phyloP scores from a whole-genome alignment of 2,797 vertebrate genomes.

The Ateles fusciceps region DNA sequence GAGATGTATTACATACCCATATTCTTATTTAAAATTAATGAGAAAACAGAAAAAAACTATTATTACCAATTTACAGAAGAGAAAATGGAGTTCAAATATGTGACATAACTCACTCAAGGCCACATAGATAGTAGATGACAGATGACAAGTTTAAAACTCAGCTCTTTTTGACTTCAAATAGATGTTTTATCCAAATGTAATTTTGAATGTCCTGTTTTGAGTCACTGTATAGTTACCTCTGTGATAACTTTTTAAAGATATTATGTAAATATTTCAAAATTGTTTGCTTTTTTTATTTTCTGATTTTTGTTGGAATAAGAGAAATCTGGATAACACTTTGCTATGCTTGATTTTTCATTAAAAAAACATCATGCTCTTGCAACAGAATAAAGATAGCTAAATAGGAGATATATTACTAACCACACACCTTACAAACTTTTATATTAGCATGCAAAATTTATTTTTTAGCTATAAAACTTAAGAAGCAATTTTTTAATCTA shows the following conservation, averaged over 20 bases:
- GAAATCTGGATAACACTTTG: background rate
- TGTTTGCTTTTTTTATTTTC: background rate
- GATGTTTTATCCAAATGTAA: background rate
- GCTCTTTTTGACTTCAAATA: background rate
- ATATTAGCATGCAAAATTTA: background rate
- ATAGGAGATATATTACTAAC: background rate
- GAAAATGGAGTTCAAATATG: background rate
- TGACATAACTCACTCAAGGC: background rate
- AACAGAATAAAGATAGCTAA: background rate
- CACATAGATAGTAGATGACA: background rate
- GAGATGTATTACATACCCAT: background rate
- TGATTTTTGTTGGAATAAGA: background rate
- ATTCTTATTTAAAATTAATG: conserved; percentile 40
- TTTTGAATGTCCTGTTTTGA: conserved; percentile 21
- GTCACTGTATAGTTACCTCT: background rate
- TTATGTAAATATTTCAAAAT: conserved; percentile 26
- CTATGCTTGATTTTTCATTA: background rate
- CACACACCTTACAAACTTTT: background rate
- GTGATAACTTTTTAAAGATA: background rate
- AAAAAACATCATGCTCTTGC: background rate
- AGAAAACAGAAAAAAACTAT: background rate
- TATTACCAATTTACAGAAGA: conserved; percentile 41
- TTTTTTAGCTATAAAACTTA: conserved; percentile 40
- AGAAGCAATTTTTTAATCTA: background rate
- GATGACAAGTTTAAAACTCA: background rate